These are phyloP conservation scores for Hipposideros armiger DNA, from an alignment of 2,113 vertebrate genomes.

Conservation along the genomic window DNA sequence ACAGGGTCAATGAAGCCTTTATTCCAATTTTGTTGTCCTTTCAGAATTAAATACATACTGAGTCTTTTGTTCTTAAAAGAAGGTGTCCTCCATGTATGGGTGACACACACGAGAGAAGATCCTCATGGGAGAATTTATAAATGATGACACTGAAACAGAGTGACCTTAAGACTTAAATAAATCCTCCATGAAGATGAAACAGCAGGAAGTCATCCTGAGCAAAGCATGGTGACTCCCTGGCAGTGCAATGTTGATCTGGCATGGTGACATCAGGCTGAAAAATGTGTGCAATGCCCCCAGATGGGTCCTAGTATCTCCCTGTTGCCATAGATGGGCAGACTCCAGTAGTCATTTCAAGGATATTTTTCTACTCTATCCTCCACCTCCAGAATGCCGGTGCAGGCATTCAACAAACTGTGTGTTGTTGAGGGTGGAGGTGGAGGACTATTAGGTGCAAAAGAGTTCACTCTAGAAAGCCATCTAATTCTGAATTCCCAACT, in stretches of 20 bases:
- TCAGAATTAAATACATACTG: conserved; percentile 6
- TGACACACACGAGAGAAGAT: not conserved
- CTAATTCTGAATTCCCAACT: conserved; percentile 1
- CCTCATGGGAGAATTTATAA: conserved; percentile 18
- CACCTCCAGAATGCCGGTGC: not conserved
- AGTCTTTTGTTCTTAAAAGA: not conserved
- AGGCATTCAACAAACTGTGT: not conserved
- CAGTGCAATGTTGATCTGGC: not conserved
- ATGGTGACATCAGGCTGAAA: not conserved
- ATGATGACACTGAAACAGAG: not conserved
- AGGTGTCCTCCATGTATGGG: not conserved
- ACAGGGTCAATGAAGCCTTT: not conserved
- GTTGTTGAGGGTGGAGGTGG: not conserved
- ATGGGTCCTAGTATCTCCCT: not conserved
- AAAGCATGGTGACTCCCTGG: not conserved
- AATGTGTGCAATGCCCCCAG: not conserved
- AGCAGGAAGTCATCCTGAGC: conserved; percentile 30
- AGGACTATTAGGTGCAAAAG: not conserved
- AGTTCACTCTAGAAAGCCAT: conserved; percentile 30
- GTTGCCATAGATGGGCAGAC: not conserved
- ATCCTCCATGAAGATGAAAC: conserved; percentile 1
- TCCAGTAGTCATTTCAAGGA: not conserved
- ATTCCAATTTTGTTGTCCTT: conserved; percentile 36
- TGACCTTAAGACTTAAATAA: conserved; percentile 55
- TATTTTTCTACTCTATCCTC: not conserved